Percentiles rank a stretch among this genome's conserved stretches.
These are phyloP conservation scores for Cervus canadensis DNA, from an alignment of 2,113 vertebrate genomes.

Conservation along the genomic window DNA sequence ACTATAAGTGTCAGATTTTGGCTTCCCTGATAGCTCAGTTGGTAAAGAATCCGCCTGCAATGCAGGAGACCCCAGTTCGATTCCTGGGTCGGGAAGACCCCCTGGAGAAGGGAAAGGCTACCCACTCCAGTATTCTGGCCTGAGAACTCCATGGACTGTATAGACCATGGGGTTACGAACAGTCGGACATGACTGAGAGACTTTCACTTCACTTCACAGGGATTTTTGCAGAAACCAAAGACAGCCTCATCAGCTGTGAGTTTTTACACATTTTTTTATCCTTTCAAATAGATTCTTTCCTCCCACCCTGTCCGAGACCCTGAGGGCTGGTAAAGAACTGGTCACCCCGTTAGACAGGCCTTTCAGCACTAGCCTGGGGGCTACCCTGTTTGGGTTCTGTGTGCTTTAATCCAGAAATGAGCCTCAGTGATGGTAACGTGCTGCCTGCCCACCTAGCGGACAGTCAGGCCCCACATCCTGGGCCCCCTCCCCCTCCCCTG, in stretches of 20 bases:
- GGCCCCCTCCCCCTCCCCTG: not conserved
- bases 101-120: not conserved
- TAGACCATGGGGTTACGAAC: not conserved
- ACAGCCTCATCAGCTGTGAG: not conserved
- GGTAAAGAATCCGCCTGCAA: not conserved
- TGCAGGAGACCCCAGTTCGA: not conserved
- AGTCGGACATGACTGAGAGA: not conserved
- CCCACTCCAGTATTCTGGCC: not conserved
- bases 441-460: not conserved
- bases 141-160: not conserved
- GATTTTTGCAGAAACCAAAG: not conserved
- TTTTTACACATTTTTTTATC: not conserved
- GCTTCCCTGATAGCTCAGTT: not conserved
- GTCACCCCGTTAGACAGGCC: not conserved
- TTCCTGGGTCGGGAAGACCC: not conserved
- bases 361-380: not conserved
- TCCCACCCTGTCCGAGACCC: not conserved
- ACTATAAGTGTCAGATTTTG: not conserved
- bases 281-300: not conserved
- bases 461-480: not conserved
- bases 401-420: not conserved
- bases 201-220: not conserved
- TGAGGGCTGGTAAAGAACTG: not conserved
- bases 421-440: not conserved
- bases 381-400: not conserved